Percentiles rank a stretch among this genome's conserved stretches.
phyloP scores from a whole-genome alignment of 2,113 vertebrate species.

The Panthera tigris region DNA sequence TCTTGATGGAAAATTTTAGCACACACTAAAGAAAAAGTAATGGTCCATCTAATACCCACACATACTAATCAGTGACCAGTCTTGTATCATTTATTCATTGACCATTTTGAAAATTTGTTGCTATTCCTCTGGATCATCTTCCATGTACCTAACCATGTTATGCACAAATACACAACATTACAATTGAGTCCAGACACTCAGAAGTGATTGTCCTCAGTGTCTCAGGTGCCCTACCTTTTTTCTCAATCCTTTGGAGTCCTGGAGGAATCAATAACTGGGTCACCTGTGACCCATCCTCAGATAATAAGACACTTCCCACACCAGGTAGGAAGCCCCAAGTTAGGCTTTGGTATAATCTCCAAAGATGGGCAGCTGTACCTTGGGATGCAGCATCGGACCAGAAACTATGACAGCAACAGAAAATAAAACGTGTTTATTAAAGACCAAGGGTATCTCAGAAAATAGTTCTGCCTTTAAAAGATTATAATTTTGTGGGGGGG shows the following conservation, averaged over 20 bases:
- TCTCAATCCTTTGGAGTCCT: neutral
- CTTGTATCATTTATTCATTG: neutral
- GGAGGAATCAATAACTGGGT: neutral
- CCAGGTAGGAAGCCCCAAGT: accelerated
- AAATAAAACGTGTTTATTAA: neutral
- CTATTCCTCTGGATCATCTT: neutral
- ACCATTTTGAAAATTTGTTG: neutral
- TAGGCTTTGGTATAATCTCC: neutral
- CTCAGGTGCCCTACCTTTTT: neutral
- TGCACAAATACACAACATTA: neutral
- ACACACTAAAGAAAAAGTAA: neutral
- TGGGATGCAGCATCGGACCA: neutral
- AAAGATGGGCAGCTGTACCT: neutral
- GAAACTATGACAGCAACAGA: neutral
- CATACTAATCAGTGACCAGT: neutral
- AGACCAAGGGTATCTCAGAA: neutral
- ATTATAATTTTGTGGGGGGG: neutral
- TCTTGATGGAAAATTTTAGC: neutral
- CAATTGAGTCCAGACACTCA: neutral
- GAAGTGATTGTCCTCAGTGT: too few relatives aligned
- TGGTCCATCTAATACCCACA: neutral
- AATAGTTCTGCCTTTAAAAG: neutral
- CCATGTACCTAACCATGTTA: neutral
- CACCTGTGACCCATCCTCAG: neutral
- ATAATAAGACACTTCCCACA: neutral